These are phyloP conservation scores for Chaetodon auriga DNA, from an alignment of 2,113 vertebrate species.

Conservation along the genomic window DNA sequence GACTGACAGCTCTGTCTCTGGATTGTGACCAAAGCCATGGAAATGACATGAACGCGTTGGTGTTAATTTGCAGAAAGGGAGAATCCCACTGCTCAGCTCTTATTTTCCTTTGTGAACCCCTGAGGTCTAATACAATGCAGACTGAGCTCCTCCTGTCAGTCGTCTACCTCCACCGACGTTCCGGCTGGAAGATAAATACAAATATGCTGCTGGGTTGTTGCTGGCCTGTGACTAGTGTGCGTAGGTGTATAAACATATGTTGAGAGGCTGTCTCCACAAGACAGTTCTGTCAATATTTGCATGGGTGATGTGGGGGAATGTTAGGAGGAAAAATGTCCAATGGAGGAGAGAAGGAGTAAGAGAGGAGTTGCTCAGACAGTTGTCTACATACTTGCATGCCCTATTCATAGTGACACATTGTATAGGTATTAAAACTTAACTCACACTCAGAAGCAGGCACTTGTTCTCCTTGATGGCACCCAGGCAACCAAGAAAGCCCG, in stretches of 20 bases:
- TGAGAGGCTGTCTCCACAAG: neutral
- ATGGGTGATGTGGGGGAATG: neutral
- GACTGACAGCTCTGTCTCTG: slow-evolving; percentile 39
- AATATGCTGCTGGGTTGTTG: slow-evolving; percentile 10
- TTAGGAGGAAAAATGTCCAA: neutral
- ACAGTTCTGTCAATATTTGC: slow-evolving; percentile 21
- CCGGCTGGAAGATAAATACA: slow-evolving; percentile 31
- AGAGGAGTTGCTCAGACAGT: neutral
- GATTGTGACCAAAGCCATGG: slow-evolving; percentile 39
- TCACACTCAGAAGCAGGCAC: slow-evolving; percentile 99
- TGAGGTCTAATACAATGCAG: slow-evolving; percentile 36
- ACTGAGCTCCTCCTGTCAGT: slow-evolving; percentile 39
- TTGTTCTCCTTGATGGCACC: slow-evolving; percentile 99
- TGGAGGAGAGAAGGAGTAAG: neutral
- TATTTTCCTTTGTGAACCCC: slow-evolving; percentile 39
- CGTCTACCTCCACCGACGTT: slow-evolving; percentile 16
- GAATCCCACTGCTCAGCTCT: slow-evolving; percentile 20
- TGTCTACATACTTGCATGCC: neutral
- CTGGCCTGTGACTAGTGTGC: slow-evolving; percentile 20
- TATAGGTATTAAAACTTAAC: slow-evolving; percentile 69
- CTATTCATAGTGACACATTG: neutral
- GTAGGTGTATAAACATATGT: slow-evolving; percentile 26
- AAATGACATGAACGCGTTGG: slow-evolving; percentile 38
- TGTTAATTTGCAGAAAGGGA: slow-evolving; percentile 43
- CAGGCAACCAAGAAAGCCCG: slow-evolving; percentile 96